Evolutionary conservation across 2,797 vertebrate genomes (phyloP), one percentile per base, ranked within the genome.

Genomic region (Periophthalmus magnuspinnatus): DNA sequence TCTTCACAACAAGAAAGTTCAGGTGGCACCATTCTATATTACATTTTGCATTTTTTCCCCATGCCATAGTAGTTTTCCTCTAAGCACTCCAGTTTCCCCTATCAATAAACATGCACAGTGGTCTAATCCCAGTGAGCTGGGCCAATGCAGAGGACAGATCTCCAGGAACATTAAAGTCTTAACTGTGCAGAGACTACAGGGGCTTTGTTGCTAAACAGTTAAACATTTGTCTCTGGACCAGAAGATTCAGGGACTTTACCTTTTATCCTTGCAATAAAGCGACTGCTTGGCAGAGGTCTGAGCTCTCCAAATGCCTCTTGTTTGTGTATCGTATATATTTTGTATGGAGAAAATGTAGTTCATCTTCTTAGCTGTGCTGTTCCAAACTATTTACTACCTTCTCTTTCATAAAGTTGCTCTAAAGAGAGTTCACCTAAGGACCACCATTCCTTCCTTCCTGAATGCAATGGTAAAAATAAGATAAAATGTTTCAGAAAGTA

Each of bases 351-450:
- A 61, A 41, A 61, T 38, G n/a, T 56, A 64, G 61, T 24, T 41
- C 48, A 28, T 34, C 50, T 52, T 52, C 19, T 52, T 66, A 28
- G 52, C 47, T n/a, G 59, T 14, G 59, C 5, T 38, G 3, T 41
- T 61, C 5, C 59, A 61, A 36, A 41, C 17, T 41, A 61, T 61
- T 61, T 61, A 61, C 59, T 61, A 61, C 33, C 34, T 61, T 11
- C n/a, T n/a, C 34, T 14, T 38, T 61, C 19, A 61, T 61, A 41
- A 61, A 61, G 34, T n/a, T 61, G 5, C 28, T 61, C 19, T 11
- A 21, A 38, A 61, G 34, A 61, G 34, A 22, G 59, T 61, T 61
- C 34, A 41, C 33, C 19, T 41, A 61, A 61, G 59, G 59, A 61
- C 36, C 34, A 38, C 34, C 34, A 61, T 41, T 36, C 28, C 58